phyloP scores from a whole-genome alignment of 2,797 vertebrate genomes.

The Myiothlypis coronata region DNA sequence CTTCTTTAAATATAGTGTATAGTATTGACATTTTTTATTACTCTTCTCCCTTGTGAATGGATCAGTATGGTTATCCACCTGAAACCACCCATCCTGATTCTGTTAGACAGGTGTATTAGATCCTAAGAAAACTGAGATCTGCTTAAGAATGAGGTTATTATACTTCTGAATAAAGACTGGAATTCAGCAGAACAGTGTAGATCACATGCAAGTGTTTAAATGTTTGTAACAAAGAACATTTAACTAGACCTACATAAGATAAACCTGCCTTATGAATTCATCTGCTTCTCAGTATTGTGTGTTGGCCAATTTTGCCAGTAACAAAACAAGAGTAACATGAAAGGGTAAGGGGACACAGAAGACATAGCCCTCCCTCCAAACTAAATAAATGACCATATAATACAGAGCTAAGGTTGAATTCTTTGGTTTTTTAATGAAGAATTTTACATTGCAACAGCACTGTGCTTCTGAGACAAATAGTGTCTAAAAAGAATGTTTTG shows the following conservation, averaged over 20 bases:
- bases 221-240: neutral
- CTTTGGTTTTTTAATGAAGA: neutral
- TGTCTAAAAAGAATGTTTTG: neutral
- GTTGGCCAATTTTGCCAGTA: neutral
- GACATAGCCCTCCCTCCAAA: neutral
- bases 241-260: neutral
- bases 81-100: neutral
- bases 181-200: neutral
- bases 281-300: neutral
- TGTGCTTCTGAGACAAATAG: neutral
- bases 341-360: neutral
- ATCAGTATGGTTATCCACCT: neutral
- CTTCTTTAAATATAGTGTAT: neutral
- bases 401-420: neutral
- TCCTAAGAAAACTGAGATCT: neutral
- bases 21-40: neutral
- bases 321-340: neutral
- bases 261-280: neutral
- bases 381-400: neutral
- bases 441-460: neutral
- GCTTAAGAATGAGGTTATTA: neutral
- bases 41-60: neutral
- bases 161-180: neutral
- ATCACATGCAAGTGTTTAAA: neutral
- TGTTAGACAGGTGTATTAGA: neutral